These are phyloP conservation scores for Petrocephalus sullivani DNA, from an alignment of 2,797 vertebrate genomes.

Conservation along the genomic window DNA sequence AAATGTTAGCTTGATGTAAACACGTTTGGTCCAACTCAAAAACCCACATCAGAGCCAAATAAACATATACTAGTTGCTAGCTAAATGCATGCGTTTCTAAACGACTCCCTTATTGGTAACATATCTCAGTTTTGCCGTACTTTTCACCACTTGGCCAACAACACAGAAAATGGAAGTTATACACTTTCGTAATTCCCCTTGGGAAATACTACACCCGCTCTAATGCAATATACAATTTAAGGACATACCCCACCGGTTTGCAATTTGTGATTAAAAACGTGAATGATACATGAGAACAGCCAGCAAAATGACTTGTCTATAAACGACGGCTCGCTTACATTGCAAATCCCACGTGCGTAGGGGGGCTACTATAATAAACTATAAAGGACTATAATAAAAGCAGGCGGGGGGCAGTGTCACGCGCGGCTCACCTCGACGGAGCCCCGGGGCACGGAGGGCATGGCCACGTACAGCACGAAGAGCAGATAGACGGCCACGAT, in stretches of 20 bases:
- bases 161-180: not conserved
- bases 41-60: not conserved
- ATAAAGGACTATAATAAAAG: not conserved
- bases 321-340: not conserved
- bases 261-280: not conserved
- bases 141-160: not conserved
- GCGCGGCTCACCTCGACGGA: conserved; percentile 59
- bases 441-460: conserved; percentile 64
- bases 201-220: not conserved
- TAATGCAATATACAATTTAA: not conserved
- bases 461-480: conserved; percentile 63
- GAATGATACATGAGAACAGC: not conserved
- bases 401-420: not conserved
- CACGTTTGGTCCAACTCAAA: not conserved
- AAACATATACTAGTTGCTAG: not conserved
- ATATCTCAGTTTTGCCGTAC: not conserved
- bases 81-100: not conserved
- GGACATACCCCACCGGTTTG: not conserved
- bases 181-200: not conserved
- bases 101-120: not conserved
- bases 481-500: conserved; percentile 60
- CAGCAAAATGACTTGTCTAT: not conserved
- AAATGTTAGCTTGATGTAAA: not conserved
- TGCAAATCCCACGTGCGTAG: not conserved
- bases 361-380: not conserved